These are phyloP conservation scores for Macrochelys suwanniensis DNA, from an alignment of 2,797 vertebrate species.

Conservation along the genomic window DNA sequence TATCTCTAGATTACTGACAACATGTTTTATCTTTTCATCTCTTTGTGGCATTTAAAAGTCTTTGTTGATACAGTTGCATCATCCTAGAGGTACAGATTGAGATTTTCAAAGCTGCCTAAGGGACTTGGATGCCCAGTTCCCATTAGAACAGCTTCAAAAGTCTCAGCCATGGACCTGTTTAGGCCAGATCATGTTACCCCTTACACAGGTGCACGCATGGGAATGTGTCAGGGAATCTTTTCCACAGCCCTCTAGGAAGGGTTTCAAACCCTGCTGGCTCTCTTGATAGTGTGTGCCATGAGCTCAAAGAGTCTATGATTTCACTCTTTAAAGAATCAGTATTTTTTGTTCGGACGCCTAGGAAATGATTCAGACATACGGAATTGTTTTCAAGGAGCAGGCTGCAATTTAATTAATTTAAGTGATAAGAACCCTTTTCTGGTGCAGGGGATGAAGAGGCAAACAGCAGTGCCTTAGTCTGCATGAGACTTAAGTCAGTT, in stretches of 20 bases:
- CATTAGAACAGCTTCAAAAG: neutral
- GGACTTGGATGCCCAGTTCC: neutral
- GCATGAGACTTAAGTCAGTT: neutral
- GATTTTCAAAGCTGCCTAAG: neutral
- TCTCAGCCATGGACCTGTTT: neutral
- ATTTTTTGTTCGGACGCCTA: neutral
- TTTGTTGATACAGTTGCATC: neutral
- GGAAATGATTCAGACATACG: neutral
- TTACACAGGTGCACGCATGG: neutral
- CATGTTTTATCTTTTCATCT: neutral
- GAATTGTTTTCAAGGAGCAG: neutral
- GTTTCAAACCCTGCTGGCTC: neutral
- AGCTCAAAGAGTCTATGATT: neutral
- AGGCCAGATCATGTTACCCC: neutral
- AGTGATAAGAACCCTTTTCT: neutral
- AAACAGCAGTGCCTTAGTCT: neutral
- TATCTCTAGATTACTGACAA: neutral
- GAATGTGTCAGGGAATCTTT: neutral
- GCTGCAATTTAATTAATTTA: rapidly evolving
- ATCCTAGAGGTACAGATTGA: rapidly evolving
- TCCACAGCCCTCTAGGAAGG: neutral
- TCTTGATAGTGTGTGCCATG: rapidly evolving
- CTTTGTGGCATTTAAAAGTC: neutral
- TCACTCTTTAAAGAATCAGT: neutral
- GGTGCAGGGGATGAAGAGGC: neutral